Evolutionary conservation across 2,888 invertebrate species (phyloP), one percentile per base, ranked within the genome.

Genomic region (Philaethria dido): DNA sequence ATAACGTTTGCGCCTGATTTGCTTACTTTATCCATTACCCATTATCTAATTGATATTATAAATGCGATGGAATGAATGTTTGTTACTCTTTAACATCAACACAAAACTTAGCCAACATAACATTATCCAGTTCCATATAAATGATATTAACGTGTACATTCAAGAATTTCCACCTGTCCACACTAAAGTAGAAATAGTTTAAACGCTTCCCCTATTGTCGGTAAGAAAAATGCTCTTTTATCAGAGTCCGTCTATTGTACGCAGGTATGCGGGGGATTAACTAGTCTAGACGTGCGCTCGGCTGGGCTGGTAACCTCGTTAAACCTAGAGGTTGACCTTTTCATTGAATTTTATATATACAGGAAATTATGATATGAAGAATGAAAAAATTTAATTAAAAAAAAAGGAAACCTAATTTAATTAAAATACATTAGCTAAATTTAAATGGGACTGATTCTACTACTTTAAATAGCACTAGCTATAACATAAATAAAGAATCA

Each of bases 181-280:
- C 66, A 50, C 63, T 42, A 45, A n/a, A n/a, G n/a, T n/a, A n/a
- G 62, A 66, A 71, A 72, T 74, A 70, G 64, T 72, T 78, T 77
- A 78, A 79, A 82, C 77, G 76, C 80, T 78, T 60, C 69, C 70
- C 72, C 73, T 70, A 80, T 86, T 86, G 84, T 84, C 75, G 63
- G 63, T 54, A 65, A 72, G 78, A 78, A 80, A 82, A 84, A 82
- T 82, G 80, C 70, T 74, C 75, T 74, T 77, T 84, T 84, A 80
- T 80, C 78, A 69, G 72, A 59, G 60, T 52, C 62, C 33, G 68
- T 47, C 80, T 74, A 83, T 88, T 88, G 88, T 88, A 77, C 77
- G 72, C 80, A 85, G 86, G 86, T 86, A 88, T 88, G 83, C 79
- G 71, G 77, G 74, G 80, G 82, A 87, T 87, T 86, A 84, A 82